Conservation (phyloP, 1,140 invertebrate genomes). For the Trypoxylus dichotomus region DNA sequence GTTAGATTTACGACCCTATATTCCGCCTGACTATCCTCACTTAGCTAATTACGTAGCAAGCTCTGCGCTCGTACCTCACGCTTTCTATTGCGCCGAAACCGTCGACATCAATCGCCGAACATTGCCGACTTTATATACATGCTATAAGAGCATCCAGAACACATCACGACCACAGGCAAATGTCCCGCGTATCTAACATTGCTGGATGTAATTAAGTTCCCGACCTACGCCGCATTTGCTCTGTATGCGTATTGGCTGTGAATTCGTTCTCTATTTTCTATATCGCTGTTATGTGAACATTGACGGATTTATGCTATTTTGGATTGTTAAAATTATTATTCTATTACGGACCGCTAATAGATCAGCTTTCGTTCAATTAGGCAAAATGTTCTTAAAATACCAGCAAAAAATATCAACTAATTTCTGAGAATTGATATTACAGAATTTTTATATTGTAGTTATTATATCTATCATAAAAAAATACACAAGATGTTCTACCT, state of each 20-base stretch:
- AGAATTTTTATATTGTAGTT: no score
- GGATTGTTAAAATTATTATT: background rate
- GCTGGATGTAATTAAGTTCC: constrained; percentile 4
- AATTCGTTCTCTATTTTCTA: background rate
- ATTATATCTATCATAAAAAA: no score
- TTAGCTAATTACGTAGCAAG: background rate
- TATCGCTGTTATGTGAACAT: background rate
- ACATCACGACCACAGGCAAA: background rate
- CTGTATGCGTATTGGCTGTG: background rate
- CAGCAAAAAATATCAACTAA: no score
- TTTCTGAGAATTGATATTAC: no score
- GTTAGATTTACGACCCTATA: background rate
- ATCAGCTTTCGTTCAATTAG: no score
- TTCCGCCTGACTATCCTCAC: background rate
- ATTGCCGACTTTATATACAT: background rate
- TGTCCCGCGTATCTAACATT: background rate
- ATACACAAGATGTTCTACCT: no score
- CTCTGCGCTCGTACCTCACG: background rate
- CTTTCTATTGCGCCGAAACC: background rate
- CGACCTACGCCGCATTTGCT: background rate
- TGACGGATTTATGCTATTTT: background rate
- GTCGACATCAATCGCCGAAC: background rate
- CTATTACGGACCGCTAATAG: no score
- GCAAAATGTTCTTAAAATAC: no score
- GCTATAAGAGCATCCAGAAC: background rate